A percentile compares a stretch with the other conserved stretches of the same genome.
phyloP scores from a whole-genome alignment of 1,140 invertebrate genomes.

The Habropoda laboriosa region DNA sequence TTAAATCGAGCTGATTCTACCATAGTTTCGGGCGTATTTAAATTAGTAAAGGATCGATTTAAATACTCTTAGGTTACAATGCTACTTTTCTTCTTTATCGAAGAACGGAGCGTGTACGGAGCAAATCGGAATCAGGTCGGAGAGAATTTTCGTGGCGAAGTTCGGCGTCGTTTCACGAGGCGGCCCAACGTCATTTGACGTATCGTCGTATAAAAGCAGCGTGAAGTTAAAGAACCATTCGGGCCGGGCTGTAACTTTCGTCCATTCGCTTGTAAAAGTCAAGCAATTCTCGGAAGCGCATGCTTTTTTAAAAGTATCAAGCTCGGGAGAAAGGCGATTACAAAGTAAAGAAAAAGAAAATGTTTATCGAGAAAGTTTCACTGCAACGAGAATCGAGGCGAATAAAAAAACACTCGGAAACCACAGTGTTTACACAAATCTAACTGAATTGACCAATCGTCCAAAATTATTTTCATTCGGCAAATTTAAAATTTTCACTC shows the following conservation, averaged over 20 bases:
- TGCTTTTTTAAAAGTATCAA: conserved; percentile 31
- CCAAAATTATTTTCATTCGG: no score
- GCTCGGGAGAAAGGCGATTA: conserved; percentile 33
- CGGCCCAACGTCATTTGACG: conserved; percentile 52
- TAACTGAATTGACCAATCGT: no score
- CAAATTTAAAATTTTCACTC: no score
- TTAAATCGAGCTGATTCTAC: no score
- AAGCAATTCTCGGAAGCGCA: conserved; percentile 51
- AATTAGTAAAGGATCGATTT: no score
- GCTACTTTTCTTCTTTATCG: no score
- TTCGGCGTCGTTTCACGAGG: neutral
- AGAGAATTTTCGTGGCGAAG: neutral
- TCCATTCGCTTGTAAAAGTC: conserved; percentile 65
- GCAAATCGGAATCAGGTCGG: neutral
- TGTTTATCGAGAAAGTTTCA: conserved; percentile 33
- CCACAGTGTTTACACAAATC: no score
- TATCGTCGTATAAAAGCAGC: conserved; percentile 68
- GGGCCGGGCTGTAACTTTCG: conserved; percentile 62
- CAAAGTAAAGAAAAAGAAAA: conserved; percentile 12
- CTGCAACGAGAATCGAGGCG: neutral
- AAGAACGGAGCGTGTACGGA: neutral
- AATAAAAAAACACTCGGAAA: neutral
- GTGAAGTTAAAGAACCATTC: conserved; percentile 64
- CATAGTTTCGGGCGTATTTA: no score
- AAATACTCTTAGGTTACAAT: no score